A percentile compares a stretch with the other conserved stretches of the same genome.
Conservation (phyloP, 2,888 invertebrate species). For the Drosophila phalerata region DNA sequence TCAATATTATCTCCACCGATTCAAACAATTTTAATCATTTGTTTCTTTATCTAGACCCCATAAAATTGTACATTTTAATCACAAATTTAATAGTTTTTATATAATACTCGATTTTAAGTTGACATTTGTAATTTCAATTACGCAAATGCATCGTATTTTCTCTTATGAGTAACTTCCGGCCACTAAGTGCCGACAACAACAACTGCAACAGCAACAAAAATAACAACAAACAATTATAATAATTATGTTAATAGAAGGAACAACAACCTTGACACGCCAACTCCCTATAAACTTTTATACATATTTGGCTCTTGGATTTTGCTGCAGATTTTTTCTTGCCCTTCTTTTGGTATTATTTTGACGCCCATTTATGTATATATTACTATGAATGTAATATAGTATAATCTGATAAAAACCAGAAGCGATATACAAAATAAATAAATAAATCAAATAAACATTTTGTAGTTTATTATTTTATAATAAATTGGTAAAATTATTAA, state of each 20-base stretch:
- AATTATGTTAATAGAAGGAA: conserved; percentile 16
- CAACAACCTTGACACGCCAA: conserved; percentile 65
- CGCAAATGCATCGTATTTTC: conserved; percentile 62
- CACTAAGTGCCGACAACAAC: conserved; percentile 36
- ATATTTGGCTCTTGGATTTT: conserved; percentile 44
- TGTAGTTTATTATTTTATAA: conserved; percentile 67
- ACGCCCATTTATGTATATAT: not conserved
- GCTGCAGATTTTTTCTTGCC: conserved; percentile 8
- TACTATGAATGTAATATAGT: not conserved
- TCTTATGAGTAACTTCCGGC: conserved; percentile 54
- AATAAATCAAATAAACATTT: conserved; percentile 58
- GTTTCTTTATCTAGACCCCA: too few species aligned
- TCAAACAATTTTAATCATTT: too few species aligned
- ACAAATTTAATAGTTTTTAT: too few species aligned
- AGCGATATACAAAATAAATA: conserved; percentile 43
- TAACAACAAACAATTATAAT: conserved; percentile 22
- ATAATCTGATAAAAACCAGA: conserved; percentile 1
- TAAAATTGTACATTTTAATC: too few species aligned
- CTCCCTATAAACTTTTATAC: conserved; percentile 46
- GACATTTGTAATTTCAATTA: conserved; percentile 45
- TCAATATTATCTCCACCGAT: too few species aligned
- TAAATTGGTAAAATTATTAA: conserved; percentile 73
- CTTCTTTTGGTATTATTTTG: not conserved
- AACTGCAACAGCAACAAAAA: conserved; percentile 8
- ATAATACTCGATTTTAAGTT: not conserved